Evolutionary conservation across 2,888 invertebrate genomes (phyloP).

Genomic region (Ypsolopha sequella): DNA sequence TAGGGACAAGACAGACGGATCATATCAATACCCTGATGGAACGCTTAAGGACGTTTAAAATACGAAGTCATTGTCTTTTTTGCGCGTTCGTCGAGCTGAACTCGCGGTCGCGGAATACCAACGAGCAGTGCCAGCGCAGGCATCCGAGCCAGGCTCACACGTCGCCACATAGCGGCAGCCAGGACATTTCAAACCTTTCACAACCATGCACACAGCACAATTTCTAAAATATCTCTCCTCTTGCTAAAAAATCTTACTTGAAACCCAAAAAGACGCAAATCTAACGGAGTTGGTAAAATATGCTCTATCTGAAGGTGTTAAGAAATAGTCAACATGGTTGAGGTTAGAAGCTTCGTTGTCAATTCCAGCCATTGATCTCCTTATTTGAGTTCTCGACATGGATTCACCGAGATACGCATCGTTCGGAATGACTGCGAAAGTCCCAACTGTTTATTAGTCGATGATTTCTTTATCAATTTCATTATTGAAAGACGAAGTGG

Average conservation of each 20-base stretch:
- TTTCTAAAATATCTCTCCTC: neutral
- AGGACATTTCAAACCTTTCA: neutral
- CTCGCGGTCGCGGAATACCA: slow-evolving; percentile 50
- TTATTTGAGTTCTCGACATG: slow-evolving; percentile 14
- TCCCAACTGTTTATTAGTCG: slow-evolving; percentile 14
- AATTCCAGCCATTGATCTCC: neutral
- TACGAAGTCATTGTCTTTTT: slow-evolving; percentile 63
- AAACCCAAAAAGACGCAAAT: no score
- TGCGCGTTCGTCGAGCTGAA: slow-evolving; percentile 47
- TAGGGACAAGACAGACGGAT: slow-evolving; percentile 36
- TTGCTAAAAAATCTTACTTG: no score
- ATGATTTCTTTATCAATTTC: slow-evolving; percentile 39
- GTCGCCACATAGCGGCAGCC: neutral
- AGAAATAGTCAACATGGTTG: neutral
- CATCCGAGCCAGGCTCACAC: neutral
- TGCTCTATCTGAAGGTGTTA: no score
- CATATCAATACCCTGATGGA: slow-evolving; percentile 55
- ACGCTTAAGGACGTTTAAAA: slow-evolving; percentile 61
- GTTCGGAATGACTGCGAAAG: slow-evolving; percentile 20
- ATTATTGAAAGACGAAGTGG: slow-evolving; percentile 9
- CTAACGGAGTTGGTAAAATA: no score
- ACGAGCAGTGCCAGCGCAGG: slow-evolving; percentile 27
- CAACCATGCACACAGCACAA: neutral
- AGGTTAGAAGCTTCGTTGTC: neutral
- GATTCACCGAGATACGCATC: slow-evolving; percentile 23